phyloP scores from a whole-genome alignment of 2,888 invertebrate genomes.

The Esperia sulphurella region DNA sequence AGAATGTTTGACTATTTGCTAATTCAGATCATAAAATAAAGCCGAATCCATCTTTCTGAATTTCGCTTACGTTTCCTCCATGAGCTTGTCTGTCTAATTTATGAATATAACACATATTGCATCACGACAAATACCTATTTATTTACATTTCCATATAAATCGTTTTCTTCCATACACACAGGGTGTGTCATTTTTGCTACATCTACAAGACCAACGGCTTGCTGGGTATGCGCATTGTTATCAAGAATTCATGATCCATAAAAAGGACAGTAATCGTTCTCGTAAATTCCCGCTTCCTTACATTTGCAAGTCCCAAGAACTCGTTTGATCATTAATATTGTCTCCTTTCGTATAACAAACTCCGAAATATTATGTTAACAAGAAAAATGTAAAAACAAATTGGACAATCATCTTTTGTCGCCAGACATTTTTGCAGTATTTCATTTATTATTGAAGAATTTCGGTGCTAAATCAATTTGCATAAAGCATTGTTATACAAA shows the following conservation, averaged over 20 bases:
- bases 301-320: slow-evolving; percentile 6
- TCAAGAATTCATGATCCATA: slow-evolving; percentile 29
- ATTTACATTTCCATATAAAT: too few species aligned
- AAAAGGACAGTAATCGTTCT: slow-evolving; percentile 29
- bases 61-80: too few species aligned
- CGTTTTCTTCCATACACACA: too few species aligned
- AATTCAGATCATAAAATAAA: too few species aligned
- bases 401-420: not conserved
- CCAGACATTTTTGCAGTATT: not conserved
- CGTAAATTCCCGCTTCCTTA: slow-evolving; percentile 26
- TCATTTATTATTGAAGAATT: too few species aligned
- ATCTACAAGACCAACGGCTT: not conserved
- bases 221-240: slow-evolving; percentile 13
- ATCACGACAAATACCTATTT: too few species aligned
- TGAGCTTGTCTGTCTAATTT: too few species aligned
- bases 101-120: too few species aligned
- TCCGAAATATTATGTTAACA: not conserved
- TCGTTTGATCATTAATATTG: not conserved
- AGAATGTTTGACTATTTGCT: too few species aligned
- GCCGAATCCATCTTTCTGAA: too few species aligned
- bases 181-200: not conserved
- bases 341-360: not conserved
- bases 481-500: too few species aligned
- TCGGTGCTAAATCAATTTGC: too few species aligned
- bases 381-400: not conserved